A percentile compares a stretch with the other conserved stretches of the same genome.
Evolutionary conservation across 2,888 invertebrate genomes (phyloP).

Genomic region (Idaea aversata): DNA sequence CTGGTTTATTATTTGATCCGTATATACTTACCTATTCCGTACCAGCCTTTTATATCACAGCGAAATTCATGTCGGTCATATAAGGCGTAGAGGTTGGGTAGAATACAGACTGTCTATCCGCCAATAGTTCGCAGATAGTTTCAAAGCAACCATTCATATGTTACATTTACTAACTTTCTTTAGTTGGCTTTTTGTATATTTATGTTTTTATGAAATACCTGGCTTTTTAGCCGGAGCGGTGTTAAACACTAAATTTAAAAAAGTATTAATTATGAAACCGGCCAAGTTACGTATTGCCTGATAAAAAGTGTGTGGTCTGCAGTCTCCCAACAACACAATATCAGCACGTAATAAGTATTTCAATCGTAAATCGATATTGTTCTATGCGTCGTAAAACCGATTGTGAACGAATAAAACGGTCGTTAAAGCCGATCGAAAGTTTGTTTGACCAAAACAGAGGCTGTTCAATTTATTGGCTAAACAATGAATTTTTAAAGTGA

Average conservation of each 20-base stretch:
- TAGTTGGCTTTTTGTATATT: too few species aligned
- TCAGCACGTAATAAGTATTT: slow-evolving; percentile 2
- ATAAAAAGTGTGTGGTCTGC: neutral
- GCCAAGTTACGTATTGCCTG: neutral
- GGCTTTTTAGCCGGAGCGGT: too few species aligned
- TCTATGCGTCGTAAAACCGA: slow-evolving; percentile 14
- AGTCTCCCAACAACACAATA: neutral
- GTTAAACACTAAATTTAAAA: too few species aligned
- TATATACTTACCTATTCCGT: neutral
- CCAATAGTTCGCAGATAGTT: neutral
- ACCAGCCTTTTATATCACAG: neutral
- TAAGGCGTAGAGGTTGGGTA: neutral
- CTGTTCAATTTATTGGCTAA: neutral
- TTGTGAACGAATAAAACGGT: slow-evolving; percentile 14
- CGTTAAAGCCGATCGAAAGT: slow-evolving; percentile 15
- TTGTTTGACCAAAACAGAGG: neutral
- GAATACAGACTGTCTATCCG: neutral
- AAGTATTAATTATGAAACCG: too few species aligned
- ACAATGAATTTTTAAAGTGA: neutral
- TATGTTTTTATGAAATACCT: too few species aligned
- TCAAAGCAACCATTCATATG: too few species aligned
- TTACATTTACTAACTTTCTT: too few species aligned
- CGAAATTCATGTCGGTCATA: neutral
- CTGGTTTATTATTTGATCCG: neutral
- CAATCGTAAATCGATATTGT: slow-evolving; percentile 10